A percentile compares a stretch with the other conserved stretches of the same genome.
These are phyloP conservation scores for Babyrousa celebensis DNA, from an alignment of 2,797 vertebrate genomes.

Conservation along the genomic window DNA sequence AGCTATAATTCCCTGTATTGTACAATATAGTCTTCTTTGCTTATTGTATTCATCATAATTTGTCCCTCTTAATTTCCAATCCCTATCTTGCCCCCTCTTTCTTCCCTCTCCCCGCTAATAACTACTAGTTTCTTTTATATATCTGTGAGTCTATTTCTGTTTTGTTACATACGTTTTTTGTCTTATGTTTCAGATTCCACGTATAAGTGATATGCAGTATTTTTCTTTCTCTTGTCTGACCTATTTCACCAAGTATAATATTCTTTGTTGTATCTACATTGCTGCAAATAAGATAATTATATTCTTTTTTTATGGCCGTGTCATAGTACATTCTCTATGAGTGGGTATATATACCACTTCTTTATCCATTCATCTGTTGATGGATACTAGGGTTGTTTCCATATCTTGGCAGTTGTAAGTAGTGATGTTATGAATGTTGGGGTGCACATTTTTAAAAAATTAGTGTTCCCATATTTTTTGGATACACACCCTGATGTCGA, in stretches of 20 bases:
- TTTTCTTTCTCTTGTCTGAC: not conserved
- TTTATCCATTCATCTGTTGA: not conserved
- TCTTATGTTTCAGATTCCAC: no score
- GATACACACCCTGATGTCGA: not conserved
- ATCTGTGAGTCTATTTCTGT: no score
- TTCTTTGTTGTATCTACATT: not conserved
- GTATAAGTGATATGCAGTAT: not conserved
- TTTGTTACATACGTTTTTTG: no score
- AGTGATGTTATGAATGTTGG: not conserved
- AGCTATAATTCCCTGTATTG: no score
- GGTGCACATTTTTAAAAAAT: no score
- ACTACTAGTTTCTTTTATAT: no score
- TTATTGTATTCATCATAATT: no score
- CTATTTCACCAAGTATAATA: slow-evolving; percentile 4
- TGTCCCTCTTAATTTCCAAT: no score
- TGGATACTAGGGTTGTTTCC: not conserved
- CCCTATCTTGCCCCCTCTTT: no score
- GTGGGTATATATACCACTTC: not conserved
- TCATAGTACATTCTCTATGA: not conserved
- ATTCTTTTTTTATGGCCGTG: not conserved
- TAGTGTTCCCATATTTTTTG: no score
- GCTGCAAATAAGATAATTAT: not conserved
- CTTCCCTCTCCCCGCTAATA: no score
- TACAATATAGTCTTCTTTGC: no score
- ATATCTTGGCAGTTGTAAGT: not conserved